Conservation (phyloP, 92 coral and sea anemone genomes). For the Umimayanthus kanabou region DNA sequence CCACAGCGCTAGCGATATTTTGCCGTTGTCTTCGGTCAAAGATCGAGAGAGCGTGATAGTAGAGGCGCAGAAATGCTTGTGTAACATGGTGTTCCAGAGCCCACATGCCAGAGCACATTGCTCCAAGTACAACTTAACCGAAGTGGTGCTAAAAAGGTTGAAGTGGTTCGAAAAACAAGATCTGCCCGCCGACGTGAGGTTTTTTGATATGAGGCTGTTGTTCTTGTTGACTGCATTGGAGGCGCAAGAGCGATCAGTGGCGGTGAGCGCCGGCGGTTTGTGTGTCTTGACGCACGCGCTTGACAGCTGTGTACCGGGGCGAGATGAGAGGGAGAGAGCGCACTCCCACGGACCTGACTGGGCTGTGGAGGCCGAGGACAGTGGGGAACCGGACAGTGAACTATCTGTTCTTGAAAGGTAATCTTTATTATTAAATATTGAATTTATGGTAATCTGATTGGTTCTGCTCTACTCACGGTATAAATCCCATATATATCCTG, state of each 20-base stretch:
- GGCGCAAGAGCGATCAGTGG: conserved; percentile 68
- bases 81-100: conserved; percentile 92
- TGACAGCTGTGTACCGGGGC: conserved; percentile 77
- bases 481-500: too few relatives aligned
- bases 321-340: conserved; percentile 69
- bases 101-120: conserved; percentile 73
- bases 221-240: conserved; percentile 92
- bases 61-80: conserved; percentile 92
- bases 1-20: neutral
- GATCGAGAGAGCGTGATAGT: conserved; percentile 57
- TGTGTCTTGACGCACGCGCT: conserved; percentile 82
- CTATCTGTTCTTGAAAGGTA: conserved; percentile 76
- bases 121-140: conserved; percentile 60
- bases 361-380: conserved; percentile 54
- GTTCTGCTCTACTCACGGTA: too few relatives aligned
- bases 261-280: conserved; percentile 65
- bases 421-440: neutral
- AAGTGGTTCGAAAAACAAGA: conserved; percentile 76
- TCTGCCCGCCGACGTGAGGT: conserved; percentile 68
- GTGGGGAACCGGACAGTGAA: conserved; percentile 62
- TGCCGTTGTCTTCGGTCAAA: conserved; percentile 54
- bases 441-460: too few relatives aligned
- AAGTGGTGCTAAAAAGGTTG: conserved; percentile 65
- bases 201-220: conserved; percentile 88
- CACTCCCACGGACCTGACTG: conserved; percentile 54